Conservation (phyloP, 2,888 invertebrate species). For the Aphodius sticticus region DNA sequence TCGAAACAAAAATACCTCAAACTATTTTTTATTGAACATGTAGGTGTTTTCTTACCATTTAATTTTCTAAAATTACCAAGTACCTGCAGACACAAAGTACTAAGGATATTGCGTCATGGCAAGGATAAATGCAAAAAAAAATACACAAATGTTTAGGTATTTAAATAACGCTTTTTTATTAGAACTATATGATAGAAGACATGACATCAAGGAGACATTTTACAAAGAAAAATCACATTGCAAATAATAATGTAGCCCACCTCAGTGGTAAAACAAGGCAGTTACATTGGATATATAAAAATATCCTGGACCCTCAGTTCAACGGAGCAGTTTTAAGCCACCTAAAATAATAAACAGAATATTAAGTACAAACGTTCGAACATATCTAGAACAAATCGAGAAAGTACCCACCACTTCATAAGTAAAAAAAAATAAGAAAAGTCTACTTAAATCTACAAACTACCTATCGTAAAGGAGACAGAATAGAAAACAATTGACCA, state of each 20-base stretch:
- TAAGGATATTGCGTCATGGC: too few species aligned
- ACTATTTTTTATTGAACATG: too few species aligned
- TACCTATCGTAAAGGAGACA: neutral
- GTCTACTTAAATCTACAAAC: slow-evolving; percentile 12
- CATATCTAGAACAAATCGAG: slow-evolving; percentile 13
- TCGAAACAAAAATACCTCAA: too few species aligned
- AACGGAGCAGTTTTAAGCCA: slow-evolving; percentile 51
- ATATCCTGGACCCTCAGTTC: slow-evolving; percentile 36
- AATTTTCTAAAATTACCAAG: too few species aligned
- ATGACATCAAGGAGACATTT: neutral
- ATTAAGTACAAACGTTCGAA: slow-evolving; percentile 19
- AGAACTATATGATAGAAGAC: neutral
- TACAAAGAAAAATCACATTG: neutral
- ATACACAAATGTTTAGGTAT: neutral
- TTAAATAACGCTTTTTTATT: neutral
- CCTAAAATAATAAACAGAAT: slow-evolving; percentile 47
- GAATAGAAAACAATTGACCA: slow-evolving; percentile 18
- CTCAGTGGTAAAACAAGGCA: neutral
- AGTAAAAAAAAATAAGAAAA: slow-evolving; percentile 18
- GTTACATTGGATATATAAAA: neutral
- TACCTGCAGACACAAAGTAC: too few species aligned
- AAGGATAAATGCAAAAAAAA: neutral
- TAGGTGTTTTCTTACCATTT: too few species aligned
- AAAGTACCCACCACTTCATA: slow-evolving; percentile 24
- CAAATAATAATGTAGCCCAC: slow-evolving; percentile 4